A percentile compares a stretch with the other conserved stretches of the same genome.
Evolutionary conservation across 2,113 vertebrate genomes (phyloP).

Genomic region (Hemiscyllium ocellatum): DNA sequence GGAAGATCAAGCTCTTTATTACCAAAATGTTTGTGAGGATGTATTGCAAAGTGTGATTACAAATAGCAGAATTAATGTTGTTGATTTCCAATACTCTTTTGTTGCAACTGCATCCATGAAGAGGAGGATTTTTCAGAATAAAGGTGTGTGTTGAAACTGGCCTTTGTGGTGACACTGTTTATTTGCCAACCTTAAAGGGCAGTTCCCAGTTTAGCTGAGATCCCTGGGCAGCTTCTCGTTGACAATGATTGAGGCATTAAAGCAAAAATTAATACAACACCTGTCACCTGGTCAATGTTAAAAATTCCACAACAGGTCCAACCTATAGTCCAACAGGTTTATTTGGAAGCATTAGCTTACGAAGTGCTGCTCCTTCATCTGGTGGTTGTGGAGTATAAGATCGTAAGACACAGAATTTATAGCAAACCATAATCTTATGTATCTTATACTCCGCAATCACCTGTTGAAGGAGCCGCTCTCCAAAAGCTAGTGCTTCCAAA

Average conservation of each 20-base stretch:
- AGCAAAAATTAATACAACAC: neutral
- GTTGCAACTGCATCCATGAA: neutral
- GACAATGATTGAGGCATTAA: conserved; percentile 13
- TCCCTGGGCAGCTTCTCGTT: neutral
- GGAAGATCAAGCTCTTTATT: neutral
- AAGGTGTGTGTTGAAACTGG: neutral
- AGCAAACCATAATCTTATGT: no score
- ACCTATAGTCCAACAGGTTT: no score
- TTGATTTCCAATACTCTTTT: neutral
- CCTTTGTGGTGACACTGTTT: neutral
- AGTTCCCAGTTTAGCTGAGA: no score
- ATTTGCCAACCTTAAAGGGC: neutral
- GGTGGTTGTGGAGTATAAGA: no score
- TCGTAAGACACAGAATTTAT: no score
- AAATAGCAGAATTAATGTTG: neutral
- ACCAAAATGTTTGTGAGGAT: neutral
- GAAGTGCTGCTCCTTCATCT: no score
- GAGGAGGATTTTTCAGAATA: neutral
- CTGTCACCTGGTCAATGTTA: no score
- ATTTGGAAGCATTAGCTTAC: no score
- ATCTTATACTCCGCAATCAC: no score
- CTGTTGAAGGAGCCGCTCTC: no score
- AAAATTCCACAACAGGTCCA: no score
- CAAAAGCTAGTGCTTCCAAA: no score
- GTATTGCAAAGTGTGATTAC: conserved; percentile 7